Percentiles rank a stretch among this genome's conserved stretches.
Conservation (phyloP, 2,888 invertebrate genomes). For the Bellardia bayeri region DNA sequence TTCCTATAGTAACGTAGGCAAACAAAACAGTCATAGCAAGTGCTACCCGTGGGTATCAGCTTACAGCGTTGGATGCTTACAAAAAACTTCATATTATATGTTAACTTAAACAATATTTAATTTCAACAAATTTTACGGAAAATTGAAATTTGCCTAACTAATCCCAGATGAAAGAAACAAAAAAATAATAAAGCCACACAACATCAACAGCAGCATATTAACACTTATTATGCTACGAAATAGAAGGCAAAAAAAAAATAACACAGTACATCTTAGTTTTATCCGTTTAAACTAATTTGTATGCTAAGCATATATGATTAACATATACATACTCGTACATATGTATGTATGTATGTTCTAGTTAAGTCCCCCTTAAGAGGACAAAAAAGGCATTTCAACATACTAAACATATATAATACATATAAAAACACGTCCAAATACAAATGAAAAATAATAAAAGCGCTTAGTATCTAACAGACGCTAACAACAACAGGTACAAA, state of each 20-base stretch:
- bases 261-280: slow-evolving; percentile 39
- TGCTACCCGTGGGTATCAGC: neutral
- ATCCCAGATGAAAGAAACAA: slow-evolving; percentile 28
- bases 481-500: slow-evolving; percentile 50
- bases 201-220: slow-evolving; percentile 54
- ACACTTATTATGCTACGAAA: slow-evolving; percentile 47
- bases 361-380: slow-evolving; percentile 29
- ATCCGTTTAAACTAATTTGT: slow-evolving; percentile 70
- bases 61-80: neutral
- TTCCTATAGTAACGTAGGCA: neutral
- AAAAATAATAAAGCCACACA: neutral
- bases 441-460: slow-evolving; percentile 29
- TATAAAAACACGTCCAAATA: neutral
- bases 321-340: slow-evolving; percentile 20
- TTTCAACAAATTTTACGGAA: slow-evolving; percentile 44
- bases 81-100: neutral
- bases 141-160: slow-evolving; percentile 50
- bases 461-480: slow-evolving; percentile 15
- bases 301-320: slow-evolving; percentile 67
- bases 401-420: neutral
- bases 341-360: slow-evolving; percentile 1
- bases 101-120: slow-evolving; percentile 12
- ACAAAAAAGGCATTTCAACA: neutral
- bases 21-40: neutral
- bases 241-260: slow-evolving; percentile 14